These are phyloP conservation scores for Hypanus sabinus DNA, from an alignment of 2,113 vertebrate species.

Conservation along the genomic window DNA sequence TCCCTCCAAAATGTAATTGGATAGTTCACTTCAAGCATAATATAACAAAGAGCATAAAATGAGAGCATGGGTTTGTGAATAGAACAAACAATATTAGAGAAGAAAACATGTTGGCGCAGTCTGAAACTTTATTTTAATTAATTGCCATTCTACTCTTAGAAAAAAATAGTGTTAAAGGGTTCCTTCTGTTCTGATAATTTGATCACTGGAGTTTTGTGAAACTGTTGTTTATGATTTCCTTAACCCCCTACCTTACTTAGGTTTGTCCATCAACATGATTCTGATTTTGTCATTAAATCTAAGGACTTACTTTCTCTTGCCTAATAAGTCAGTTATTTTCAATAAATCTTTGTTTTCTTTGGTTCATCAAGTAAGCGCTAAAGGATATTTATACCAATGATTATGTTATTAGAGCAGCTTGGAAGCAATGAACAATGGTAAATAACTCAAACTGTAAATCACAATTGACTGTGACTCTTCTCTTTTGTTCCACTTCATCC, in stretches of 20 bases:
- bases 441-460: conserved; percentile 1
- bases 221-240: background rate
- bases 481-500: background rate
- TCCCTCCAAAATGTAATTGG: background rate
- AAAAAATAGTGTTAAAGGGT: background rate
- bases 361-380: background rate
- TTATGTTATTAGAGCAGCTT: background rate
- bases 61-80: background rate
- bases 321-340: background rate
- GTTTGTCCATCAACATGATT: background rate
- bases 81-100: background rate
- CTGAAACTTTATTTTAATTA: background rate
- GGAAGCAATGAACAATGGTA: background rate
- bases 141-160: background rate
- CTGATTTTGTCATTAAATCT: background rate
- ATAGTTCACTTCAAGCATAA: background rate
- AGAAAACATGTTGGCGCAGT: background rate
- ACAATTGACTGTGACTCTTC: background rate
- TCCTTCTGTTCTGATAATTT: background rate
- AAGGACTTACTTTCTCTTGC: background rate
- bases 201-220: background rate
- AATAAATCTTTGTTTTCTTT: background rate
- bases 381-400: background rate
- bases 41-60: background rate
- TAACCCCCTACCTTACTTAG: background rate